A percentile compares a stretch with the other conserved stretches of the same genome.
Conservation (phyloP, 2,888 invertebrate species). For the Notodonta dromedarius region DNA sequence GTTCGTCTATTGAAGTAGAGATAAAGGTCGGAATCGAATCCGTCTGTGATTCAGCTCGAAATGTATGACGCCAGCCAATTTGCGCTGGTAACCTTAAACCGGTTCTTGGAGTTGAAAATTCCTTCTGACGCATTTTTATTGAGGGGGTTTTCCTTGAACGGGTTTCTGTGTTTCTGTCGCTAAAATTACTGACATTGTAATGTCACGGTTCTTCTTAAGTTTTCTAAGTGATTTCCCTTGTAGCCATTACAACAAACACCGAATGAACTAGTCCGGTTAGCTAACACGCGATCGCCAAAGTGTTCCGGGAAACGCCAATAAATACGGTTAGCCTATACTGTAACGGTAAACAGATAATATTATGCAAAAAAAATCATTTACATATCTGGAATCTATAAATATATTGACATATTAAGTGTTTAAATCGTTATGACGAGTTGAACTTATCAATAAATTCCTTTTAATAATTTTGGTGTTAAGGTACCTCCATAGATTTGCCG, state of each 20-base stretch:
- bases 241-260: slow-evolving; percentile 43
- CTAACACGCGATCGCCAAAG: slow-evolving; percentile 40
- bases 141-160: slow-evolving; percentile 37
- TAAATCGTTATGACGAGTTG: background rate
- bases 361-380: background rate
- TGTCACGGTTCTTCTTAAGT: slow-evolving; percentile 35
- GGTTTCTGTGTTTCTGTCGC: background rate
- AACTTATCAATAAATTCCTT: background rate
- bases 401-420: background rate
- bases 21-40: background rate
- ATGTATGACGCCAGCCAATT: background rate
- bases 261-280: slow-evolving; percentile 42
- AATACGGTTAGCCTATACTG: slow-evolving; percentile 17
- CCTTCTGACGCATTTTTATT: slow-evolving; percentile 18
- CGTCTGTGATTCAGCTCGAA: background rate
- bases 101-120: background rate
- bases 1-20: background rate
- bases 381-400: background rate
- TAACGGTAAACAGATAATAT: slow-evolving; percentile 6
- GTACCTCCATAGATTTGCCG: background rate
- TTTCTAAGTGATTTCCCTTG: slow-evolving; percentile 57
- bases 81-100: background rate
- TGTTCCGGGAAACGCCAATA: slow-evolving; percentile 39
- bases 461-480: background rate
- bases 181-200: slow-evolving; percentile 28